Evolutionary conservation across 1,140 invertebrate species (phyloP).

Genomic region (Vanessa tameamea): DNA sequence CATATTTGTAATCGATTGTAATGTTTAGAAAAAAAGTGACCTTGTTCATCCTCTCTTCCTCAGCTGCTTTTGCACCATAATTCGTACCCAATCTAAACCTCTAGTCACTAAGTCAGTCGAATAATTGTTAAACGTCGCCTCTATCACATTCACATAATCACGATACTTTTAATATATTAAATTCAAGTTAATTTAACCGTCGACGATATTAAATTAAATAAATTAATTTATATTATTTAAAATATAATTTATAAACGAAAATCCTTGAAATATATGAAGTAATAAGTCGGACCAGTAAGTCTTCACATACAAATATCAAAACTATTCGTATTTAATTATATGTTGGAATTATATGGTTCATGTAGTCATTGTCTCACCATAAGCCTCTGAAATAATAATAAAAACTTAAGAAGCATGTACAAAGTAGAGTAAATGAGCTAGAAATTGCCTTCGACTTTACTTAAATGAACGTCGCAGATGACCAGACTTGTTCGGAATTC

Average conservation of each 20-base stretch:
- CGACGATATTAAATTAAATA: neutral
- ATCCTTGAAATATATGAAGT: neutral
- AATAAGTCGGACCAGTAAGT: conserved; percentile 21
- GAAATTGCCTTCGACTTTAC: conserved; percentile 27
- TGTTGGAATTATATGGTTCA: neutral
- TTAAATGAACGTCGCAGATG: conserved; percentile 16
- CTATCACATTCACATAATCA: neutral
- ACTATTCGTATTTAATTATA: conserved; percentile 11
- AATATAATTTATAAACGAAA: neutral
- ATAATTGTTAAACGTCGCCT: neutral
- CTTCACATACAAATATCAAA: conserved; percentile 18
- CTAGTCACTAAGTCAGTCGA: conserved; percentile 13
- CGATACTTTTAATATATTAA: neutral
- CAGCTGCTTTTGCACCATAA: conserved; percentile 71
- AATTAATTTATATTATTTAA: neutral
- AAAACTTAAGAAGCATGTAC: conserved; percentile 48
- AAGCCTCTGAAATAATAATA: conserved; percentile 20
- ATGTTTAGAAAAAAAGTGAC: conserved; percentile 75
- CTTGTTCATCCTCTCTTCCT: conserved; percentile 73
- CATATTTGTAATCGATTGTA: conserved; percentile 49
- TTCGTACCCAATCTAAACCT: conserved; percentile 25
- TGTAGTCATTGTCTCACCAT: conserved; percentile 14
- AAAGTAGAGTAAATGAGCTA: conserved; percentile 51
- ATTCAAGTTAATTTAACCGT: neutral
- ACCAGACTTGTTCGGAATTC: neutral